A percentile compares a stretch with the other conserved stretches of the same genome.
Conservation (phyloP, 2,113 vertebrate species). For the Hepsetus odoe region DNA sequence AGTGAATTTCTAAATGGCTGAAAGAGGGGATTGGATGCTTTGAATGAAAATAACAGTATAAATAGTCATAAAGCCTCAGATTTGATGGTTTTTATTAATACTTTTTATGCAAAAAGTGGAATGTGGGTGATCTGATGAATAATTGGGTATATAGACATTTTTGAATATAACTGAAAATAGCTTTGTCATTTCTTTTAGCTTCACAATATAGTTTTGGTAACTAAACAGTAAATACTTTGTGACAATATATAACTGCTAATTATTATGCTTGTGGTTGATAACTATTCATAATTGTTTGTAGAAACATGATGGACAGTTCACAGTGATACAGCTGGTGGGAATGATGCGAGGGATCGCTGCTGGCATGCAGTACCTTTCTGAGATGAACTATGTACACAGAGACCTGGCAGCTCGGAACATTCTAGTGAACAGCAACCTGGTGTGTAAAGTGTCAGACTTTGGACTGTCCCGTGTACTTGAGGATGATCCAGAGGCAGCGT, state of each 20-base stretch:
- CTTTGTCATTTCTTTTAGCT: too few relatives aligned
- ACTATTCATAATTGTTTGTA: constrained; percentile 60
- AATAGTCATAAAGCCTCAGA: neutral
- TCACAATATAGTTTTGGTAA: too few relatives aligned
- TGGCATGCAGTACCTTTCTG: constrained; percentile 95
- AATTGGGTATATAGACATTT: too few relatives aligned
- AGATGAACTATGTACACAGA: constrained; percentile 97
- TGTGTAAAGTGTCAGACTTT: constrained; percentile 97
- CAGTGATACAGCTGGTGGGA: constrained; percentile 94
- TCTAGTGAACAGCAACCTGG: constrained; percentile 93
- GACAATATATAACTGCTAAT: too few relatives aligned
- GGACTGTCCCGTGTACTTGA: constrained; percentile 95
- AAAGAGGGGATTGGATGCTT: neutral
- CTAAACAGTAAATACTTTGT: too few relatives aligned
- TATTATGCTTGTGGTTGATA: neutral
- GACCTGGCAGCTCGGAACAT: constrained; percentile 97
- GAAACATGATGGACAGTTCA: constrained; percentile 98
- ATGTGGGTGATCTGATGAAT: too few relatives aligned
- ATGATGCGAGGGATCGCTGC: constrained; percentile 95
- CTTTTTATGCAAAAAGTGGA: neutral
- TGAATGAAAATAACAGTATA: neutral
- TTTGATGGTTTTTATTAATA: neutral
- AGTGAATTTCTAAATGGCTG: neutral
- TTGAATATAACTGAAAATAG: too few relatives aligned
- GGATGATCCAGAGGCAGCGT: constrained; percentile 94